Percentiles rank a stretch among this genome's conserved stretches.
These are phyloP conservation scores for Trachelus stipa DNA, from an alignment of 2,888 invertebrate genomes.

Conservation along the genomic window DNA sequence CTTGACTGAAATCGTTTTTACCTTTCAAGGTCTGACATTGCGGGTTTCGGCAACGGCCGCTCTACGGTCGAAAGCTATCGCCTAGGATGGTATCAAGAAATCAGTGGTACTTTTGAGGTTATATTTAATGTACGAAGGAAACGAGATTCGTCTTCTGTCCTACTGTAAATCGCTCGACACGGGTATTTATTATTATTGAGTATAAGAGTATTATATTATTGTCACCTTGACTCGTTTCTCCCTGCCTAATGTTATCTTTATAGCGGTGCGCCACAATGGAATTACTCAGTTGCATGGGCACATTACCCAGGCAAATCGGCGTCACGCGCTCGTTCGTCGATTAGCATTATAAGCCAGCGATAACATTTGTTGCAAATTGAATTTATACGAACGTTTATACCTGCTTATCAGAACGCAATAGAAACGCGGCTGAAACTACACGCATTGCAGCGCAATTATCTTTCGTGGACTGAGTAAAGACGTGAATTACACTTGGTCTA, in stretches of 20 bases:
- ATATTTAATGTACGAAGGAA: neutral
- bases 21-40: neutral
- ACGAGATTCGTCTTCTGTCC: neutral
- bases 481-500: neutral
- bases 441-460: conserved; percentile 2
- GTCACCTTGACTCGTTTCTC: conserved; percentile 28
- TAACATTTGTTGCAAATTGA: conserved; percentile 43
- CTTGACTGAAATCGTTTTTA: neutral
- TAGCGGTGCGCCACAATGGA: conserved; percentile 27
- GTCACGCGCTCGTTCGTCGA: conserved; percentile 33
- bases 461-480: neutral
- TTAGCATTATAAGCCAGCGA: conserved; percentile 40
- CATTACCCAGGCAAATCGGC: conserved; percentile 29
- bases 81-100: neutral
- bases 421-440: conserved; percentile 6
- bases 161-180: neutral
- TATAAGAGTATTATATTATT: conserved; percentile 4
- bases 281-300: conserved; percentile 21
- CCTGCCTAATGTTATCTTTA: conserved; percentile 29
- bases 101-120: neutral
- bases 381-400: conserved; percentile 23
- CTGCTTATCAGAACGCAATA: conserved; percentile 22
- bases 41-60: too few relatives aligned
- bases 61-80: neutral
- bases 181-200: conserved; percentile 1